Evolutionary conservation across 2,888 invertebrate genomes (phyloP).

Genomic region (Phytoseiulus persimilis): DNA sequence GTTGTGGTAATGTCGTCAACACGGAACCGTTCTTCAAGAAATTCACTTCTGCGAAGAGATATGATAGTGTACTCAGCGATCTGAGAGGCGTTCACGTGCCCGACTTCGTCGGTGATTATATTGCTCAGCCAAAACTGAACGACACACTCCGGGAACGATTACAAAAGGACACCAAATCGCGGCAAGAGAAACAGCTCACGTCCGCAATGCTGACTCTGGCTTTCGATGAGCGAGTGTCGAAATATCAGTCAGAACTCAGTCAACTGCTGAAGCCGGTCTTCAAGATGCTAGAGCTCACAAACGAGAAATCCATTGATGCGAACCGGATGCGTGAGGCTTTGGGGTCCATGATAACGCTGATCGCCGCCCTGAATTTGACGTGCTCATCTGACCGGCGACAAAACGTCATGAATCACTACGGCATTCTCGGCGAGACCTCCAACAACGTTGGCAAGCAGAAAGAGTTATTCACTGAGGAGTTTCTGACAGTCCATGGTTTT

Average conservation of each 20-base stretch:
- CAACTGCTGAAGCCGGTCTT: conserved; percentile 13
- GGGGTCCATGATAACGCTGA: conserved; percentile 14
- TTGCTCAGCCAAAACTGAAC: not conserved
- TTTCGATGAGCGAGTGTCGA: conserved; percentile 28
- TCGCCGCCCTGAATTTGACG: not conserved
- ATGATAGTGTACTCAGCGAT: not conserved
- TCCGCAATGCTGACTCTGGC: not conserved
- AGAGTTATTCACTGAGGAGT: not conserved
- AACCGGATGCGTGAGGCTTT: not conserved
- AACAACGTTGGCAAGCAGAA: not conserved
- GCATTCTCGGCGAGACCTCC: not conserved
- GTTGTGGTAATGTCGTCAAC: not conserved
- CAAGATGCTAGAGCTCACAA: conserved; percentile 14
- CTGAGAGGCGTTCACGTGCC: not conserved
- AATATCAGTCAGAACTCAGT: conserved; percentile 9
- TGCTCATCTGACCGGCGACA: conserved; percentile 10
- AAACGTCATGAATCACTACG: conserved; percentile 29
- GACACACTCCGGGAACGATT: not conserved
- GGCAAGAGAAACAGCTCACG: conserved; percentile 16
- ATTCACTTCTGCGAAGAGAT: not conserved
- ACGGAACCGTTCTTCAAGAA: not conserved
- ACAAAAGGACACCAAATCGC: not conserved
- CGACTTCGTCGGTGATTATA: not conserved
- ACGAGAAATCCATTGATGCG: not conserved
- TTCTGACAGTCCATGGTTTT: not conserved